These are phyloP conservation scores for Lonchura striata DNA, from an alignment of 2,113 vertebrate genomes.

Conservation along the genomic window DNA sequence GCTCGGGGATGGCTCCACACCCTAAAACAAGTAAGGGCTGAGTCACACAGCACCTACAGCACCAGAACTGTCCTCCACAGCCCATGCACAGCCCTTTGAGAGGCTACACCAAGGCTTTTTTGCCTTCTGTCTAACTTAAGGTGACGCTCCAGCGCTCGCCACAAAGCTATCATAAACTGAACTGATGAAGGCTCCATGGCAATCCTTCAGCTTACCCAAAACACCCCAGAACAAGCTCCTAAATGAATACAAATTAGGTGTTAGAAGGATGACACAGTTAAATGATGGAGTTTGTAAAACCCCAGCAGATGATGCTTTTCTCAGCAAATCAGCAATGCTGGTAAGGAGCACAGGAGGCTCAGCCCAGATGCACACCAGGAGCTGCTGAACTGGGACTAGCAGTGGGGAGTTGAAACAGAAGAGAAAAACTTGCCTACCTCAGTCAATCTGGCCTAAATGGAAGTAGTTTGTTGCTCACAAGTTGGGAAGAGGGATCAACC, in stretches of 20 bases:
- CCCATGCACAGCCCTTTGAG: not conserved
- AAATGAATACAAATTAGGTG: not conserved
- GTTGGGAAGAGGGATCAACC: not conserved
- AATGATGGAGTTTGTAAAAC: not conserved
- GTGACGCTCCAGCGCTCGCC: not conserved
- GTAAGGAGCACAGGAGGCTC: fast-evolving
- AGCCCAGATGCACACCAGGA: not conserved
- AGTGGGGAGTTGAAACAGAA: not conserved
- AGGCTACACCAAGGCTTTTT: not conserved
- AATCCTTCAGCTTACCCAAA: not conserved
- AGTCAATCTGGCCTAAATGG: not conserved
- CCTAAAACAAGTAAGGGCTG: fast-evolving
- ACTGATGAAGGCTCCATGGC: not conserved
- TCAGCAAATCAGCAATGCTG: not conserved
- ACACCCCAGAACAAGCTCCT: not conserved
- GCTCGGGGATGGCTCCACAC: not conserved
- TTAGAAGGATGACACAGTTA: not conserved
- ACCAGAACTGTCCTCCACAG: not conserved
- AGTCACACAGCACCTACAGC: fast-evolving
- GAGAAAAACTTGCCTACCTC: not conserved
- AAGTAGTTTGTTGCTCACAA: not conserved
- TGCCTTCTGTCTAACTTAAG: not conserved
- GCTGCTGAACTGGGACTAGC: not conserved
- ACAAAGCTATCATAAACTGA: not conserved
- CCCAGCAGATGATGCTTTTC: not conserved